phyloP scores from a whole-genome alignment of 1,140 invertebrate genomes.

The Ectropis grisescens region DNA sequence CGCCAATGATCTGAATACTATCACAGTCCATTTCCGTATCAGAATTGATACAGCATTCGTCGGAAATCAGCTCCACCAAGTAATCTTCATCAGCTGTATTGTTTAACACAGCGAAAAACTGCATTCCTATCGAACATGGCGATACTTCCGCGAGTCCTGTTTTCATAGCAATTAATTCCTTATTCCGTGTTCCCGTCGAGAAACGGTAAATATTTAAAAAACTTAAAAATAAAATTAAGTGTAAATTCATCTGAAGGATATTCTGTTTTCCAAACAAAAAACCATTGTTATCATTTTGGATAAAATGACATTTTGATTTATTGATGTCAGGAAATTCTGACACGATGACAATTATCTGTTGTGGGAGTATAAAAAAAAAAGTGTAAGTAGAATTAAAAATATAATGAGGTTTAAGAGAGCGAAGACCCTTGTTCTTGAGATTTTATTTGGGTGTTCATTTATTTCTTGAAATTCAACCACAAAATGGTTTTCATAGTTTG shows the following conservation, averaged over 20 bases:
- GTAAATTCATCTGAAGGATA: constrained; percentile 28
- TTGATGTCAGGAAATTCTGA: too few relatives aligned
- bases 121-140: constrained; percentile 21
- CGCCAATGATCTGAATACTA: constrained; percentile 26
- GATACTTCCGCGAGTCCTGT: constrained; percentile 15
- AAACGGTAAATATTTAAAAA: constrained; percentile 7
- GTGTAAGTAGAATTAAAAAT: too few relatives aligned
- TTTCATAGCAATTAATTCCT: constrained; percentile 13
- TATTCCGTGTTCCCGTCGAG: too few relatives aligned
- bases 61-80: constrained; percentile 24
- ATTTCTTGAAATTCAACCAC: too few relatives aligned
- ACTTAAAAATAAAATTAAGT: constrained; percentile 25
- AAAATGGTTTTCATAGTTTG: too few relatives aligned
- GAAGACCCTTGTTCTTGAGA: too few relatives aligned
- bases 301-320: too few relatives aligned
- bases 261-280: too few relatives aligned
- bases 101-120: constrained; percentile 29
- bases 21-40: constrained; percentile 25
- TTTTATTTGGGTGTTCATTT: too few relatives aligned
- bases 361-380: too few relatives aligned
- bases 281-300: constrained; percentile 16
- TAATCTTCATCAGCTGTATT: constrained; percentile 29
- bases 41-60: constrained; percentile 33
- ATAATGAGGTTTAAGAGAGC: too few relatives aligned
- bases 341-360: too few relatives aligned